These are phyloP conservation scores for Todiramphus chloris DNA, from an alignment of 2,113 vertebrate genomes.

Conservation along the genomic window DNA sequence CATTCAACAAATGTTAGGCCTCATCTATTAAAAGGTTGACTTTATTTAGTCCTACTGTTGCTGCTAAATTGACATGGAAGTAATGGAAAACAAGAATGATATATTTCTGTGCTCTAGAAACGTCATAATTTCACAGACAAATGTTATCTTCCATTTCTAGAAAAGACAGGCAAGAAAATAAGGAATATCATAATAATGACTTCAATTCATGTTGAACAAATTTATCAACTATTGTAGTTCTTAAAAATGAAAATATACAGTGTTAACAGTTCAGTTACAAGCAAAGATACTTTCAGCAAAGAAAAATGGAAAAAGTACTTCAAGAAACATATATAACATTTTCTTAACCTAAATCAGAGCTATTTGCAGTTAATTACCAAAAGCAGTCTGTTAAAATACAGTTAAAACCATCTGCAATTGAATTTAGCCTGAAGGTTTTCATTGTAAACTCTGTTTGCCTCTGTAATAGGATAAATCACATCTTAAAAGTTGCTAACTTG, in stretches of 20 bases:
- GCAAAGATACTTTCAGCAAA: neutral
- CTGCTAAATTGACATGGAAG: neutral
- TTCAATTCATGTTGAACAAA: neutral
- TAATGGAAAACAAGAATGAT: neutral
- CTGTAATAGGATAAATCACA: neutral
- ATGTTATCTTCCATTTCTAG: neutral
- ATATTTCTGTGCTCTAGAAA: neutral
- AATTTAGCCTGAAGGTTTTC: neutral
- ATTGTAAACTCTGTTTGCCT: neutral
- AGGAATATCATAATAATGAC: neutral
- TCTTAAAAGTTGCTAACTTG: neutral
- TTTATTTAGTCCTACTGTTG: neutral
- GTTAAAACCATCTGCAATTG: neutral
- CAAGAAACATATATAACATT: neutral
- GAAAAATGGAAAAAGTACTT: neutral
- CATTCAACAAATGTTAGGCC: neutral
- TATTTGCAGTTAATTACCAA: neutral
- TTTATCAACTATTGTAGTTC: neutral
- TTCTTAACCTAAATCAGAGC: neutral
- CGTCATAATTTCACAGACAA: neutral
- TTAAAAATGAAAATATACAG: neutral
- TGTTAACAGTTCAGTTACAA: neutral
- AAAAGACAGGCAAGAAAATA: neutral
- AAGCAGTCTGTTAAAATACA: neutral
- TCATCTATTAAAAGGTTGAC: neutral